These are phyloP conservation scores for Litoditis marina DNA, from an alignment of 2,888 invertebrate genomes.

Conservation along the genomic window DNA sequence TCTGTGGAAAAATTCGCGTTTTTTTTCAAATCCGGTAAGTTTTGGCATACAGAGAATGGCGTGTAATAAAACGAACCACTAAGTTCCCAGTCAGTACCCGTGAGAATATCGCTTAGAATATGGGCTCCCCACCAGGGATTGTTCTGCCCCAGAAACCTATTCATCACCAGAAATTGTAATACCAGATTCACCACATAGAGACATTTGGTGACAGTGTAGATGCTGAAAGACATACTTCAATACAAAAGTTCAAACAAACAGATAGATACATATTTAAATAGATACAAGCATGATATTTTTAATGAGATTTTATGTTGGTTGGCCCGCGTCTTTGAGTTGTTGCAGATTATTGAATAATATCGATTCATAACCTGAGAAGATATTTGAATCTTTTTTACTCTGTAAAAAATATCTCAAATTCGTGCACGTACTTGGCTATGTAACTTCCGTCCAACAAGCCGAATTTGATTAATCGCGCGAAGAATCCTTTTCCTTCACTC, in stretches of 20 bases:
- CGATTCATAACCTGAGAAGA: too few species aligned
- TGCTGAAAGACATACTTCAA: conserved; percentile 30
- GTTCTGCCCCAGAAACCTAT: conserved; percentile 54
- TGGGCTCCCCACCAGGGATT: conserved; percentile 53
- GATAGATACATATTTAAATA: too few species aligned
- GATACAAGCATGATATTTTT: too few species aligned
- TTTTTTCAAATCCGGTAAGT: too few species aligned
- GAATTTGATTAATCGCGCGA: conserved; percentile 30
- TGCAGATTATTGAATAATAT: conserved; percentile 3
- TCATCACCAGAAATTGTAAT: conserved; percentile 56
- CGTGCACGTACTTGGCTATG: conserved; percentile 38
- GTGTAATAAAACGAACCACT: conserved; percentile 23
- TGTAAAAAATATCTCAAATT: conserved; percentile 1
- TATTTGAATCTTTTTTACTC: too few species aligned
- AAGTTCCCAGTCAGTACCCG: conserved; percentile 56
- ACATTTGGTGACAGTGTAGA: conserved; percentile 55
- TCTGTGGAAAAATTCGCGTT: too few species aligned
- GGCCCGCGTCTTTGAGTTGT: neutral
- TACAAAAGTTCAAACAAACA: too few species aligned
- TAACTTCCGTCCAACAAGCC: conserved; percentile 51
- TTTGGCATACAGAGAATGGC: neutral
- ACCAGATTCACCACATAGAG: conserved; percentile 56
- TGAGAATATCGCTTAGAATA: conserved; percentile 50
- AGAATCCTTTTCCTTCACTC: conserved; percentile 16
- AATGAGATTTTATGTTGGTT: neutral